A percentile compares a stretch with the other conserved stretches of the same genome.
phyloP scores from a whole-genome alignment of 1,140 invertebrate species.

The Magallana angulata region DNA sequence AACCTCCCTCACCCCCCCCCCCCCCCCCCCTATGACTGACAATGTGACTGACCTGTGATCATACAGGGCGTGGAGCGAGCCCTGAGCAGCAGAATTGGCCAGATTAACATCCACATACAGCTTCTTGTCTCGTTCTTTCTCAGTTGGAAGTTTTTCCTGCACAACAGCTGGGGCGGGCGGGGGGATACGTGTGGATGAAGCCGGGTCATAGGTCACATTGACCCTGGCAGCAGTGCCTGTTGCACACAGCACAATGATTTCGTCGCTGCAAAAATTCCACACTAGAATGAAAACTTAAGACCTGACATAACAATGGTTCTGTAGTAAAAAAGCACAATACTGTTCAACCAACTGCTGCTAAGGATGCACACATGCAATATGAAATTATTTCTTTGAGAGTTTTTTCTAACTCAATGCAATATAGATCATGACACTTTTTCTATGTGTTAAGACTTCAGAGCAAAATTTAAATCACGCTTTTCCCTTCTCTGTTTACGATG shows the following conservation, averaged over 20 bases:
- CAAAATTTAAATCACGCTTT: too few relatives aligned
- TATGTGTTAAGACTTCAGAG: too few relatives aligned
- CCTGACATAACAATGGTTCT: too few relatives aligned
- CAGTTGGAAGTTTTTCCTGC: constrained; percentile 44
- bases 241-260: constrained; percentile 95
- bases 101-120: constrained; percentile 76
- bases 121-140: constrained; percentile 72
- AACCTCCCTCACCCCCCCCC: too few relatives aligned
- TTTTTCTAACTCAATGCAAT: too few relatives aligned
- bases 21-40: too few relatives aligned
- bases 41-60: background rate
- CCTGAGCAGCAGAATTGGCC: constrained; percentile 71
- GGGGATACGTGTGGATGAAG: constrained; percentile 29
- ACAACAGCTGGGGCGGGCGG: constrained; percentile 17
- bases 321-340: too few relatives aligned
- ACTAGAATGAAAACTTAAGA: background rate
- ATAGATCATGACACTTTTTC: too few relatives aligned
- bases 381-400: too few relatives aligned
- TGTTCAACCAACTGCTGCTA: too few relatives aligned
- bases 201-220: constrained; percentile 70
- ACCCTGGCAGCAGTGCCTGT: constrained; percentile 95
- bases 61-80: constrained; percentile 35
- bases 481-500: too few relatives aligned
- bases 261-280: constrained; percentile 84
- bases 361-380: too few relatives aligned